phyloP scores from a whole-genome alignment of 2,888 invertebrate genomes.

The Rhingia rostrata region DNA sequence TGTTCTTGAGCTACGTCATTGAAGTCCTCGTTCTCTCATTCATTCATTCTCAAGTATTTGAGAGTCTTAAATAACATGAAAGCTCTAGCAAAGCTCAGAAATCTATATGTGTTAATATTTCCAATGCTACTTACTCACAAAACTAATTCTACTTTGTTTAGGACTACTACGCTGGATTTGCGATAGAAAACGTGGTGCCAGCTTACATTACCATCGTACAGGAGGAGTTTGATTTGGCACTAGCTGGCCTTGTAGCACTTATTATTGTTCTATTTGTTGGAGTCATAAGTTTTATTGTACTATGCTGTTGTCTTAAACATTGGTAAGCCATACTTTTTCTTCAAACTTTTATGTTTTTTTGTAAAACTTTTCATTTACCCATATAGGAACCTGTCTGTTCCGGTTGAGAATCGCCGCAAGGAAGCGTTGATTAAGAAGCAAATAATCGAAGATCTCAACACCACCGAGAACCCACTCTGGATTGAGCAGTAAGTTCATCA shows the following conservation, averaged over 20 bases:
- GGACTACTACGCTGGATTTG: conserved; percentile 88
- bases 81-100: too few relatives aligned
- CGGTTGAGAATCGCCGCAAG: conserved; percentile 91
- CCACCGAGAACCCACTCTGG: conserved; percentile 96
- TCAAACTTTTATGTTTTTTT: conserved; percentile 42
- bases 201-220: conserved; percentile 87
- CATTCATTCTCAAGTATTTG: too few relatives aligned
- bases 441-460: conserved; percentile 92
- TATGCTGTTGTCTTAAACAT: conserved; percentile 94
- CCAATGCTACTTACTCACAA: not conserved
- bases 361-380: too few relatives aligned
- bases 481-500: conserved; percentile 89
- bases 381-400: conserved; percentile 89
- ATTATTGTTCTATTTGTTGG: conserved; percentile 93
- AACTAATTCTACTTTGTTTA: conserved; percentile 76
- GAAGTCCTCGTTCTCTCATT: too few relatives aligned
- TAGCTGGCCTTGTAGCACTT: conserved; percentile 93
- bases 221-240: conserved; percentile 92
- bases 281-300: conserved; percentile 92
- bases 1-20: too few relatives aligned
- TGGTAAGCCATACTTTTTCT: conserved; percentile 84
- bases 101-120: too few relatives aligned
- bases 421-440: conserved; percentile 92
- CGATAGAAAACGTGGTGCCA: conserved; percentile 89
- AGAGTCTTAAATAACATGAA: too few relatives aligned